Base-by-base conservation (phyloP, 1,140 invertebrate species). In the Drosophila navojoa region DNA sequence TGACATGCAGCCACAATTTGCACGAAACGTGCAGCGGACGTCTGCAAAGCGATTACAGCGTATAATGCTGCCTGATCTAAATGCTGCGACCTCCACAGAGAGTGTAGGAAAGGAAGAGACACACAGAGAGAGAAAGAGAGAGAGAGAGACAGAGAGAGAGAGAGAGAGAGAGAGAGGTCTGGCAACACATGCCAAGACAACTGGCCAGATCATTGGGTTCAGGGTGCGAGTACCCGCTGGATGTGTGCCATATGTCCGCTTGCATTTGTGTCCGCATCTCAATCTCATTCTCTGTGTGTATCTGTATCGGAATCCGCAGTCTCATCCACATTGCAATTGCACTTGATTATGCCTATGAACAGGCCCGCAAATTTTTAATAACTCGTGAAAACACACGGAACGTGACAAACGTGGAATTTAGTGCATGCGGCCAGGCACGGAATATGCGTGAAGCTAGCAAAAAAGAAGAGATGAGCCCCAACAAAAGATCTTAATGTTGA, bases 321-420 rank as follows among this genome's bases (percentile, higher is more conserved):
- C 25, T 25, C 4, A 49, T 10, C 19, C 40, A 4, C 16, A 50
- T 25, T 42, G 71, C 70, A 85, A 86, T 86, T 87, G 75, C 75
- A 66, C 61, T 70, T 61, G 67, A 71, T 79, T 63, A 61, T 79
- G 77, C 69, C 44, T 25, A 53, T 72, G 38, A 40, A 59, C 42
- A 29, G 38, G 16, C 50, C 55, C 27, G 50, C 27, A 32, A 85
- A 85, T 85, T 69, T 87, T 81, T 85, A 87, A 85, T 85, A 87
- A 57, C 61, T 72, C 81, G 82, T 85, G 82, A 70, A 87, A 75
- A 67, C 60, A 52, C 59, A 53, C 49, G 9, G 50, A 75, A 87
- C 81, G 78, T 84, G 81, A 74, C 71, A 50, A 68, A 52, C 27
- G 53, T 52, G n/a, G 47, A 79, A 49, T 77, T 54, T 27, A 42